A percentile compares a stretch with the other conserved stretches of the same genome.
Evolutionary conservation across 1,140 invertebrate species (phyloP).

Genomic region (Triops longicaudatus): DNA sequence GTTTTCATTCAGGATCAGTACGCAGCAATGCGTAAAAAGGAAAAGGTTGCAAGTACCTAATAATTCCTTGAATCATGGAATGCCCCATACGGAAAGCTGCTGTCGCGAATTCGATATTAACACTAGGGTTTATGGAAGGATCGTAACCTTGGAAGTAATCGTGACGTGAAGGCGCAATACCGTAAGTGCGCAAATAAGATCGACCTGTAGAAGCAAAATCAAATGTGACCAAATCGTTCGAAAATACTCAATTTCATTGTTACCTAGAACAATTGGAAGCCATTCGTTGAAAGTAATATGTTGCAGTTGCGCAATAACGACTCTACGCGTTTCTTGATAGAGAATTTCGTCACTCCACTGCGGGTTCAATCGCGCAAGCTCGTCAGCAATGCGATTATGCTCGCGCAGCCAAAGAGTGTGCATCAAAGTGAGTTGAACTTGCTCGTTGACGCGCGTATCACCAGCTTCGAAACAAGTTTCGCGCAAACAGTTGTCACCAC

Average conservation of each 20-base stretch:
- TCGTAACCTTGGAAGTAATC: conserved; percentile 76
- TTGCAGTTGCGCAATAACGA: conserved; percentile 45
- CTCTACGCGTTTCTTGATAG: conserved; percentile 48
- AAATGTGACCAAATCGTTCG: background rate
- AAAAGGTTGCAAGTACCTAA: conserved; percentile 48
- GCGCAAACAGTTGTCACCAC: background rate
- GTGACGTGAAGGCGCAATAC: conserved; percentile 53
- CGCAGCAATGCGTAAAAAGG: background rate
- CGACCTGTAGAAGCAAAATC: too few species aligned
- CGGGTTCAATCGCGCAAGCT: conserved; percentile 37
- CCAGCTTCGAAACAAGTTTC: conserved; percentile 37
- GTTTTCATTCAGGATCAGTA: background rate
- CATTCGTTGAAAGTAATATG: conserved; percentile 42
- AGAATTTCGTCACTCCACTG: conserved; percentile 41
- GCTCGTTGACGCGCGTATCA: conserved; percentile 45
- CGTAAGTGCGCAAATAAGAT: conserved; percentile 58
- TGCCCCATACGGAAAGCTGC: conserved; percentile 79
- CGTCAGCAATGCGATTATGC: conserved; percentile 40
- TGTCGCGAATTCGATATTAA: conserved; percentile 74
- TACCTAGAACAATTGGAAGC: conserved; percentile 31
- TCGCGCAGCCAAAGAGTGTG: conserved; percentile 46
- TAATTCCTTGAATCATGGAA: conserved; percentile 64
- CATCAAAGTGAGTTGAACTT: conserved; percentile 41
- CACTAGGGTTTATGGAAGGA: conserved; percentile 59
- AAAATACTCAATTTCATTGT: background rate